Evolutionary conservation across 2,888 invertebrate genomes (phyloP).

Genomic region (Meta bourneti): DNA sequence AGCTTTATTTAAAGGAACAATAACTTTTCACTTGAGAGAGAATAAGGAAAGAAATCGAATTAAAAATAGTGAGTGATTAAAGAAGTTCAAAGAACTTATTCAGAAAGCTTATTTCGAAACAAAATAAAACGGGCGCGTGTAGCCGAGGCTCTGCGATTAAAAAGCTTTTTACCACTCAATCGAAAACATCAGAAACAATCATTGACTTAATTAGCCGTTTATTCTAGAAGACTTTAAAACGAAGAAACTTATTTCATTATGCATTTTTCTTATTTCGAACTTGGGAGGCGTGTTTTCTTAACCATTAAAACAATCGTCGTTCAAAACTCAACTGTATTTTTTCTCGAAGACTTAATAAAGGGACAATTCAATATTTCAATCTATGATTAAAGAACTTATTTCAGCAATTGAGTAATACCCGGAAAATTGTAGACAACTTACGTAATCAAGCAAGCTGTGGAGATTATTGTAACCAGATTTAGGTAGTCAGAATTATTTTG

Average conservation of each 20-base stretch:
- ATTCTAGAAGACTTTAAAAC: conserved; percentile 48
- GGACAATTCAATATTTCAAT: conserved; percentile 46
- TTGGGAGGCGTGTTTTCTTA: conserved; percentile 47
- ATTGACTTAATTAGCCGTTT: conserved; percentile 71
- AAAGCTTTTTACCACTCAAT: conserved; percentile 66
- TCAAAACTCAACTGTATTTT: conserved; percentile 19
- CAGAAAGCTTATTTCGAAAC: conserved; percentile 56
- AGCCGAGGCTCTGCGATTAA: conserved; percentile 43
- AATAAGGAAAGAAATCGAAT: conserved; percentile 63
- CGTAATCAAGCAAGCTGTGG: too few relatives aligned
- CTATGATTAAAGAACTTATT: conserved; percentile 11
- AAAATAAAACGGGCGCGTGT: conserved; percentile 46
- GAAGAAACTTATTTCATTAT: conserved; percentile 53
- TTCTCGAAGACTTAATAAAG: conserved; percentile 1
- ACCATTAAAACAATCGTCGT: conserved; percentile 61
- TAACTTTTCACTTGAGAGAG: conserved; percentile 43
- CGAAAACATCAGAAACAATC: conserved; percentile 71
- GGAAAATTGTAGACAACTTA: too few relatives aligned
- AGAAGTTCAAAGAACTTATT: conserved; percentile 59
- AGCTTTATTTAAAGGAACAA: conserved; percentile 58
- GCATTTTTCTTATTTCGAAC: conserved; percentile 57
- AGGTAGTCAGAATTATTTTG: too few relatives aligned
- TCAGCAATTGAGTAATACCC: not conserved
- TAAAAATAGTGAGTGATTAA: conserved; percentile 57
- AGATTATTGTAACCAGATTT: too few relatives aligned